Evolutionary conservation across 2,888 invertebrate species (phyloP).

Genomic region (Ochropleura leucogaster): DNA sequence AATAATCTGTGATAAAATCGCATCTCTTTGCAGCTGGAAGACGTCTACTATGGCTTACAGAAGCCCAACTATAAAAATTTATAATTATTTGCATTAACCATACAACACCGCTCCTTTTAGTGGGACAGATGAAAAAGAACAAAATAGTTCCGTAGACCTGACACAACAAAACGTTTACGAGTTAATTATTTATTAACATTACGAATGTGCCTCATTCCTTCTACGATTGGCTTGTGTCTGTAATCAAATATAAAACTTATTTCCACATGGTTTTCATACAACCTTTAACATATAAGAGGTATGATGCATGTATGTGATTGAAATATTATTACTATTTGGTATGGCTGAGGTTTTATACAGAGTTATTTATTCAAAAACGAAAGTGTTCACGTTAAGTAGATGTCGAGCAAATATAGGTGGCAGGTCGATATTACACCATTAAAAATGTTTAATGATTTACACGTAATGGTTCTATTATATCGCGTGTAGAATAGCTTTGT

Average conservation of each 20-base stretch:
- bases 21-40: constrained; percentile 28
- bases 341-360: constrained; percentile 89
- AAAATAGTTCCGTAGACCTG: constrained; percentile 47
- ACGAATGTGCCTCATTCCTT: constrained; percentile 58
- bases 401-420: constrained; percentile 46
- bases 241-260: constrained; percentile 57
- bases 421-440: constrained; percentile 58
- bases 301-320: constrained; percentile 62
- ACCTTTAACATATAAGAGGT: constrained; percentile 67
- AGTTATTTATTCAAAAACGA: constrained; percentile 81
- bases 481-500: constrained; percentile 52
- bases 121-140: constrained; percentile 54
- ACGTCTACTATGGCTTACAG: neutral
- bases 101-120: constrained; percentile 18
- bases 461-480: constrained; percentile 51
- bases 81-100: constrained; percentile 35
- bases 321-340: constrained; percentile 81
- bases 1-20: neutral
- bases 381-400: constrained; percentile 52
- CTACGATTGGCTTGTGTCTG: constrained; percentile 60
- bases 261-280: constrained; percentile 65
- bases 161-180: constrained; percentile 57
- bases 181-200: constrained; percentile 49
- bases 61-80: constrained; percentile 8
- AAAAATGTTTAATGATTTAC: constrained; percentile 52